Evolutionary conservation across 2,888 invertebrate species (phyloP).

Genomic region (Psylliodes chrysocephalus): DNA sequence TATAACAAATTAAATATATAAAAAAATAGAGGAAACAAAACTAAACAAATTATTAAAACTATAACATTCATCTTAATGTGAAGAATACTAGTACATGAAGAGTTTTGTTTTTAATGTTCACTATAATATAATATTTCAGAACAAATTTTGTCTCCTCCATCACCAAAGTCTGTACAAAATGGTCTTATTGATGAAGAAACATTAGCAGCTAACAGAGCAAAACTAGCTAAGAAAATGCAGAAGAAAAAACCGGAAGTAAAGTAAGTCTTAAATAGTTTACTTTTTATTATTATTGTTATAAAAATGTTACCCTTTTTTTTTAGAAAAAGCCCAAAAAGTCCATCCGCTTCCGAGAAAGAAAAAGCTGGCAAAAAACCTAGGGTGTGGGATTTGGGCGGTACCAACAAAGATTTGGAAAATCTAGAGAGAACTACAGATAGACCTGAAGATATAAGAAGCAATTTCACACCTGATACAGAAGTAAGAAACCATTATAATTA

Average conservation of each 20-base stretch:
- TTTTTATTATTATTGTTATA: neutral
- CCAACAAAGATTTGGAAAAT: slow-evolving; percentile 77
- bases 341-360: slow-evolving; percentile 66
- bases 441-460: slow-evolving; percentile 71
- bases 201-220: slow-evolving; percentile 80
- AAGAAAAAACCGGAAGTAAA: slow-evolving; percentile 74
- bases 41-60: no score
- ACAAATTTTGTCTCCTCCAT: slow-evolving; percentile 40
- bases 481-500: no score
- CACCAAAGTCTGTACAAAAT: slow-evolving; percentile 56
- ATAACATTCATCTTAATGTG: no score
- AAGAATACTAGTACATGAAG: no score
- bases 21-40: no score
- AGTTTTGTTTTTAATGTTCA: no score
- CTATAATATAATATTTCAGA: slow-evolving; percentile 36
- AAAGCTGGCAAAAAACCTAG: slow-evolving; percentile 89
- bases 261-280: slow-evolving; percentile 58
- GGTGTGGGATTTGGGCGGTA: slow-evolving; percentile 89
- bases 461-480: slow-evolving; percentile 73
- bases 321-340: slow-evolving; percentile 67
- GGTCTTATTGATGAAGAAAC: slow-evolving; percentile 73
- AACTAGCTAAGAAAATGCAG: slow-evolving; percentile 80
- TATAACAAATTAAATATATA: no score
- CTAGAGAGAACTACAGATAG: slow-evolving; percentile 85
- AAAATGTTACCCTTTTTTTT: slow-evolving; percentile 18